phyloP scores from a whole-genome alignment of 2,888 invertebrate genomes.

The Tetheella fluctuosa region DNA sequence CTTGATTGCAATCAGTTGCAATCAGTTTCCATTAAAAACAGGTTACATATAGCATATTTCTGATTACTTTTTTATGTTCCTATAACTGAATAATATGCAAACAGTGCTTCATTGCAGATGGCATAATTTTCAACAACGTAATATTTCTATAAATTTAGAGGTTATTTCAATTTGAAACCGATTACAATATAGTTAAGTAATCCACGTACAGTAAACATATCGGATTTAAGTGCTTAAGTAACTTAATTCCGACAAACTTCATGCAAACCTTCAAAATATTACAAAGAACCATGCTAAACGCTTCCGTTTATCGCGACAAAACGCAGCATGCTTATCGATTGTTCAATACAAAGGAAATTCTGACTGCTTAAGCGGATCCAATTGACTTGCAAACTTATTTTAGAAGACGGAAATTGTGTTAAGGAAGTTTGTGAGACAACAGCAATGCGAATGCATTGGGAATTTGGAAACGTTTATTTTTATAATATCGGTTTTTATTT shows the following conservation, averaged over 20 bases:
- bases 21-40: too few species aligned
- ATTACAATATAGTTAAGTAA: too few species aligned
- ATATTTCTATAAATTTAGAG: too few species aligned
- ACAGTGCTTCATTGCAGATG: too few species aligned
- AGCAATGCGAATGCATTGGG: slow-evolving; percentile 6
- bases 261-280: background rate
- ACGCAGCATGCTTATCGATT: background rate
- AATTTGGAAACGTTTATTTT: slow-evolving; percentile 12
- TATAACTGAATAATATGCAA: too few species aligned
- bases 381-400: slow-evolving; percentile 13
- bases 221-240: too few species aligned
- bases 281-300: background rate
- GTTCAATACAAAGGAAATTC: slow-evolving; percentile 3
- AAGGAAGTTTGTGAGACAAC: slow-evolving; percentile 9
- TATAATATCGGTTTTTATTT: background rate
- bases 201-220: too few species aligned
- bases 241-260: background rate
- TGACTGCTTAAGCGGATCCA: background rate
- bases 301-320: slow-evolving; percentile 4
- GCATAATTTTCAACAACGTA: too few species aligned
- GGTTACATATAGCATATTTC: too few species aligned
- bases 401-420: slow-evolving; percentile 8
- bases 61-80: too few species aligned
- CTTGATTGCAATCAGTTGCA: too few species aligned
- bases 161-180: too few species aligned